A percentile compares a stretch with the other conserved stretches of the same genome.
These are phyloP conservation scores for Dryobota labecula DNA, from an alignment of 2,888 invertebrate species.

Conservation along the genomic window DNA sequence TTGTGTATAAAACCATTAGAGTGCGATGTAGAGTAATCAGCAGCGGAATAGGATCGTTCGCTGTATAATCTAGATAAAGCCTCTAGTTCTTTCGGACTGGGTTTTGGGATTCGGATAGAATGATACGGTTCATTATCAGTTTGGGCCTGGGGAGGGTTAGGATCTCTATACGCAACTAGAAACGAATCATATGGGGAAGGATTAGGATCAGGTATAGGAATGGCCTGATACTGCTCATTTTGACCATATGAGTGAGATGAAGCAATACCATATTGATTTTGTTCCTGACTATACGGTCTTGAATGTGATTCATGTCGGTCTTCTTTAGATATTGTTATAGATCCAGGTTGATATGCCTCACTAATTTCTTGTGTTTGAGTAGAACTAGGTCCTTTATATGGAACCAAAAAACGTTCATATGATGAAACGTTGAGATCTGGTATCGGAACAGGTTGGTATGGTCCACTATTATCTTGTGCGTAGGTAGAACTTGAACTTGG, in stretches of 20 bases:
- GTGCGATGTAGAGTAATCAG: neutral
- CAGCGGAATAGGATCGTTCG: neutral
- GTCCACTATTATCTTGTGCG: neutral
- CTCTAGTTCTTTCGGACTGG: slow-evolving; percentile 13
- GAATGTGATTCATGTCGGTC: slow-evolving; percentile 1
- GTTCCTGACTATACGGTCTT: neutral
- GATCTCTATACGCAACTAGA: slow-evolving; percentile 41
- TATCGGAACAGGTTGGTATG: slow-evolving; percentile 28
- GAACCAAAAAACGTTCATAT: slow-evolving; percentile 39
- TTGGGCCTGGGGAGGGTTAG: neutral
- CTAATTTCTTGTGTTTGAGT: neutral
- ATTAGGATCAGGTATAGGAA: slow-evolving; percentile 32
- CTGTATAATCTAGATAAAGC: slow-evolving; percentile 14
- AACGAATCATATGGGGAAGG: slow-evolving; percentile 12
- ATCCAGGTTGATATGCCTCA: slow-evolving; percentile 4
- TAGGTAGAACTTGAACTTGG: neutral
- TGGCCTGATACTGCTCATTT: slow-evolving; percentile 16
- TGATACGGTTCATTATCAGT: slow-evolving; percentile 17
- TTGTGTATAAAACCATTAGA: neutral
- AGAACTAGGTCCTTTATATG: slow-evolving; percentile 28
- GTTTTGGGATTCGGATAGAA: slow-evolving; percentile 16
- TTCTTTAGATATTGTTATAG: slow-evolving; percentile 9
- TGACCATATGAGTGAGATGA: neutral
- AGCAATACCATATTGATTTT: neutral
- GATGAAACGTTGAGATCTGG: slow-evolving; percentile 21